Evolutionary conservation across 2,888 invertebrate genomes (phyloP), one percentile per base, ranked within the genome.

Genomic region (Drosophila limbata): DNA sequence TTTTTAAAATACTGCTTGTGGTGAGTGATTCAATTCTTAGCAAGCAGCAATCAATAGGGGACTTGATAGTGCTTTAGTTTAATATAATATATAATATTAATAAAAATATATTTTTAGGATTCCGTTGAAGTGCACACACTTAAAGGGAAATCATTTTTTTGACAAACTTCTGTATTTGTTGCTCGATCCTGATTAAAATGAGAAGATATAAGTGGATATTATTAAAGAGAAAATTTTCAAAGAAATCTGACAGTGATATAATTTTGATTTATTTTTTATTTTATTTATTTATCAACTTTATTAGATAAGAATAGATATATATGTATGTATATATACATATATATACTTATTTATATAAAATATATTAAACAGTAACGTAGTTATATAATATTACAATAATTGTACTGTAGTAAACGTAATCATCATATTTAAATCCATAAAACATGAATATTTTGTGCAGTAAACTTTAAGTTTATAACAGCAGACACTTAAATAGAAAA

Each of bases 331-430:
- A 73, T 60, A 64, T 69, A 50, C 60, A 83, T 80, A 83, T 44
- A 35, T 55, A 33, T 80, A 81, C 72, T 76, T 76, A 81, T 68
- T 76, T 66, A 69, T 74, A 56, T 74, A 81, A 71, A 84, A 87
- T 78, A 87, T 87, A 84, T 81, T 82, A 87, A 82, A 84, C 88
- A 75, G 68, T 84, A 78, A 84, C 81, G 45, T 72, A 69, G 59
- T 55, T 37, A 25, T 71, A 37, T 37, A 35, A 37, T 37, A 65
- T 61, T 73, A 77, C 64, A 79, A 79, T 84, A 87, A 82, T 87
- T 87, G 76, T 82, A 82, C 76, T 79, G 66, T 71, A 84, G 75
- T 78, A 77, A 84, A 78, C 68, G 48, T 87, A 69, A 68, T 72
- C 64, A 64, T 73, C 56, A 61, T 84, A 78, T 73, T 77, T 66